Base-by-base conservation (phyloP, 2,113 vertebrate species). In the Cynoglossus semilaevis region DNA sequence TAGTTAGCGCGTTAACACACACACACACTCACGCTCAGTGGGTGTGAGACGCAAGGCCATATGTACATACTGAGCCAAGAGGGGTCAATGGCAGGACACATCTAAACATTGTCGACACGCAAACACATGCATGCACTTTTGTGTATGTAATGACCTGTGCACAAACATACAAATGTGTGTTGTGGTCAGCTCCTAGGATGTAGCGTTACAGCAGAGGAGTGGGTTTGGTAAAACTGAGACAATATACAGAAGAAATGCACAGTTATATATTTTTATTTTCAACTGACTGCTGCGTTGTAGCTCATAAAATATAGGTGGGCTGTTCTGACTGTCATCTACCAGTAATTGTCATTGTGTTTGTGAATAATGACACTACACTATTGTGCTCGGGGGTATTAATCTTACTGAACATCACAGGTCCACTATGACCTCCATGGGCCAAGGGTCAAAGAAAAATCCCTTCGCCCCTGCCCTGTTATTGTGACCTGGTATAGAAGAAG, bases 381-480 rank as follows among this genome's bases (percentile, higher is more conserved):
- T 63, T 82, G 60, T 55, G 45, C 67, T 69, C 38, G 70, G 81
- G 22, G 77, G 77, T 89, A 92, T 92, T 91, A 93, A 93, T 92
- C 87, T 91, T 85, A 80, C 76, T 90, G 82, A 85, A 81, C 76
- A 74, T 81, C 76, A 85, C 88, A 82, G 71, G 79, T 77, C 83
- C 82, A 80, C 88, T 75, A 74, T 88, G 87, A 90, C 85, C 85
- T 80, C 51, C 66, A 35, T 16, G 79, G 88, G 90, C 90, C 88
- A 94, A 83, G 82, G 91, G 80, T 81, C 87, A 88, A 85, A 90
- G 80, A 80, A 77, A 79, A 90, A 86, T 93, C 85, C 87, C 85
- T 79, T 92, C 88, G 94, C 91, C 89, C 88, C 15, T 62, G 84
- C 71, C 88, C 89, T 91, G 85, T 88, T 85, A 89, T 82, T 90